phyloP scores from a whole-genome alignment of 2,797 vertebrate genomes.

The Leuciscus waleckii region DNA sequence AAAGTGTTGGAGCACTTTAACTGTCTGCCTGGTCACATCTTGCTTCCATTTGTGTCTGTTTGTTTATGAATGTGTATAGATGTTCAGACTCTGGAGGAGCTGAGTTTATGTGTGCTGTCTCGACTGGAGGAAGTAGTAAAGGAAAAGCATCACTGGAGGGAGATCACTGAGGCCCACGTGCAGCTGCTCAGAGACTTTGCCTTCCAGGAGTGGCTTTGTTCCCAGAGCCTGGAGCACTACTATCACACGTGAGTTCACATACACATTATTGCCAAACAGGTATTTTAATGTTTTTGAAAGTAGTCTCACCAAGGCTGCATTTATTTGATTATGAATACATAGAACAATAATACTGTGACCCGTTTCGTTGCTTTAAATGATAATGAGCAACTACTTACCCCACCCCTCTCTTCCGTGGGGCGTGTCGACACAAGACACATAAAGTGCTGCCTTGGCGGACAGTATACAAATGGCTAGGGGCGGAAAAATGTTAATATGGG shows the following conservation, averaged over 20 bases:
- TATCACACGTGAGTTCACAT: slow-evolving; percentile 78
- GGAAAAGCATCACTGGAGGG: slow-evolving; percentile 78
- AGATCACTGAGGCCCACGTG: slow-evolving; percentile 79
- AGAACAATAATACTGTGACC: no score
- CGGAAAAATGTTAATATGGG: no score
- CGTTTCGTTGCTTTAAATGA: no score
- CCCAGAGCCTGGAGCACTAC: slow-evolving; percentile 83
- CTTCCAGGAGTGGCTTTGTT: slow-evolving; percentile 86
- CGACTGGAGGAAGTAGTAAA: slow-evolving; percentile 81
- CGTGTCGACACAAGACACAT: no score
- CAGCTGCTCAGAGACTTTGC: slow-evolving; percentile 84
- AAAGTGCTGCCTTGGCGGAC: no score
- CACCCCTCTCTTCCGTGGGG: no score
- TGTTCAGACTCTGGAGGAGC: slow-evolving; percentile 85
- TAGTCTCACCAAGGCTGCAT: no score
- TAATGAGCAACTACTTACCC: no score
- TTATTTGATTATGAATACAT: no score
- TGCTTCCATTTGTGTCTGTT: not conserved
- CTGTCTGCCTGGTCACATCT: not conserved
- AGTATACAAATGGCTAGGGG: no score
- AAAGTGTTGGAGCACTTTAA: not conserved
- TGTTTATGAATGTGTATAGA: slow-evolving; percentile 66
- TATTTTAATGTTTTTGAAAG: no score
- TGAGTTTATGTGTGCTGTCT: slow-evolving; percentile 80
- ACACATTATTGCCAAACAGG: no score